Base-by-base conservation (phyloP, 2,797 vertebrate genomes). In the Enteromius fasciolatus region DNA sequence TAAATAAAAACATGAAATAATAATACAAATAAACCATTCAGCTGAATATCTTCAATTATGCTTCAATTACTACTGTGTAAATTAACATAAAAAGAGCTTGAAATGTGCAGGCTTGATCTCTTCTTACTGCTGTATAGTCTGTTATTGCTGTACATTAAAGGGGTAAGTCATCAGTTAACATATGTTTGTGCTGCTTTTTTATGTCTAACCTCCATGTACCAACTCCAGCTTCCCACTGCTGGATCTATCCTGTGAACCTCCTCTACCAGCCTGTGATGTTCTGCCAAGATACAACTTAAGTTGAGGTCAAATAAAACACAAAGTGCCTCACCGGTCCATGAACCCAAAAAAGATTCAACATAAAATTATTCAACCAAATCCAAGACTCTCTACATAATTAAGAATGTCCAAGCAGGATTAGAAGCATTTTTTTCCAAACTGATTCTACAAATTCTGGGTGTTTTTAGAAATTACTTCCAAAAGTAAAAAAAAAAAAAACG, bases 141-240 rank as follows among this genome's bases (percentile, higher is more conserved):
- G 31, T 52, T 52, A 73, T 48, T 48, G 8, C 15, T 70, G 25
- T 18, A 70, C 68, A 48, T 46, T 25, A 70, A 28, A 70, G 44
- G 44, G 15, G 10, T 70, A 28, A 48, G 44, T 33, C 25, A 52
- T 39, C 31, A 14, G 20, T 39, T 59, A 11, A 44, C 18, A 23
- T 50, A 36, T 75, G 11, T 75, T 39, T 14, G 6, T 57, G 52
- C 50, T 57, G 20, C 31, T 57, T 57, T 75, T 57, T 74, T 39
- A 57, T 23, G 20, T 33, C 50, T 57, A 39, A 57, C 33, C 72
- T 59, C 52, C 73, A 59, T n/a, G 28, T 75, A 75, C 73, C 73
- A 75, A 57, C 72, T 54, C 11, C 31, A 74, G 69, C 25, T 72
- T 46, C 46, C 69, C 25, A 33, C 70, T 14, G 28, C 70, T 73